These are phyloP conservation scores for Scortum barcoo DNA, from an alignment of 2,113 vertebrate genomes.

Conservation along the genomic window DNA sequence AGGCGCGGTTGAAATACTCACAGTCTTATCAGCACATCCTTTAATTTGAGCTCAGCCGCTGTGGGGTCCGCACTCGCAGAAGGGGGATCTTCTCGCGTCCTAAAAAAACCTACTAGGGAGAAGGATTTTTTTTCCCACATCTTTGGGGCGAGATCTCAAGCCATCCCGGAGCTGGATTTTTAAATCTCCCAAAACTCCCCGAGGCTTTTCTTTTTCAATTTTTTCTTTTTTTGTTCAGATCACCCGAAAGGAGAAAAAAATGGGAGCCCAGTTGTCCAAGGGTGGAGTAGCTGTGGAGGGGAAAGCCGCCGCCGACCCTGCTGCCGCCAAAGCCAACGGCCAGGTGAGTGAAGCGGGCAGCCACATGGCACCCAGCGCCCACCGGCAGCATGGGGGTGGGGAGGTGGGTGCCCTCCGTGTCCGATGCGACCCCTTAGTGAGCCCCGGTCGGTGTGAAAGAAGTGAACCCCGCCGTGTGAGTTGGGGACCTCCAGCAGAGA, in stretches of 20 bases:
- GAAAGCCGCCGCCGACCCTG: conserved; percentile 78
- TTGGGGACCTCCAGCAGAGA: conserved; percentile 11
- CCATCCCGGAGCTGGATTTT: conserved; percentile 75
- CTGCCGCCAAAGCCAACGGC: conserved; percentile 90
- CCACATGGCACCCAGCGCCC: conserved; percentile 78
- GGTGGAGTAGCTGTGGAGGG: conserved; percentile 88
- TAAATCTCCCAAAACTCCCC: conserved; percentile 48
- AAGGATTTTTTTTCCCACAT: conserved; percentile 71
- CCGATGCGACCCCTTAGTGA: too few relatives aligned
- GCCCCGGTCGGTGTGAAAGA: too few relatives aligned
- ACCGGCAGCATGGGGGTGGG: conserved; percentile 44
- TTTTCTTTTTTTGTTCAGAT: conserved; percentile 66
- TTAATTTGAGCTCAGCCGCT: conserved; percentile 77
- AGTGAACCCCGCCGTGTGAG: too few relatives aligned
- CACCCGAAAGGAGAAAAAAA: conserved; percentile 72
- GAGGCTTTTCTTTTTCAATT: conserved; percentile 72
- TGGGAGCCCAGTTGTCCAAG: conserved; percentile 92
- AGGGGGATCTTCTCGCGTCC: conserved; percentile 44
- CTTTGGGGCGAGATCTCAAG: conserved; percentile 36
- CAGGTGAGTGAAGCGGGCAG: conserved; percentile 85
- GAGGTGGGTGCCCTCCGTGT: too few relatives aligned
- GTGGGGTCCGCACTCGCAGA: conserved; percentile 50
- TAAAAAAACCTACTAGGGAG: conserved; percentile 30
- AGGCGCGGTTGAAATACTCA: conserved; percentile 83
- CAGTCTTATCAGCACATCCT: conserved; percentile 70